phyloP scores from a whole-genome alignment of 2,113 vertebrate genomes.

The Neomonachus schauinslandi region DNA sequence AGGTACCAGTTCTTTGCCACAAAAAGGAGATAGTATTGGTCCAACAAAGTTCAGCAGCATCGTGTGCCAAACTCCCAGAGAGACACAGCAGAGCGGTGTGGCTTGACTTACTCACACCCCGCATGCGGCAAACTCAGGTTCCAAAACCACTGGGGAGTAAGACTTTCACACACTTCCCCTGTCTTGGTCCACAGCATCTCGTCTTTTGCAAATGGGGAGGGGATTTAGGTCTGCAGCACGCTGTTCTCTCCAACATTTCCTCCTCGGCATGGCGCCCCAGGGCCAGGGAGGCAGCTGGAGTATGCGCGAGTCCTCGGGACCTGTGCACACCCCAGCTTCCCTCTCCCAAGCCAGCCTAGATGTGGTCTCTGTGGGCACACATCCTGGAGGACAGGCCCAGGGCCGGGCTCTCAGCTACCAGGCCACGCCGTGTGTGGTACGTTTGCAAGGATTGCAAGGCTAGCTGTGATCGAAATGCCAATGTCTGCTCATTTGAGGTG shows the following conservation, averaged over 20 bases:
- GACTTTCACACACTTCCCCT: fast-evolving
- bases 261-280: fast-evolving
- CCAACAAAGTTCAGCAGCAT: neutral
- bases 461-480: fast-evolving
- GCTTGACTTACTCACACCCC: fast-evolving
- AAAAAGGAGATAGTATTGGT: neutral
- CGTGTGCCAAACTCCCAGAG: neutral
- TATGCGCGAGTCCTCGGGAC: fast-evolving
- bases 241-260: neutral
- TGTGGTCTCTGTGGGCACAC: fast-evolving
- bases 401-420: fast-evolving
- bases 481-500: fast-evolving
- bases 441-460: too few species aligned
- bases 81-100: neutral
- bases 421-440: fast-evolving
- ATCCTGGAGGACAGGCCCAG: neutral
- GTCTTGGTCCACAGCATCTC: fast-evolving
- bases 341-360: neutral
- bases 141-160: neutral
- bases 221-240: fast-evolving
- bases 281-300: neutral
- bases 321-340: neutral
- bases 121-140: fast-evolving
- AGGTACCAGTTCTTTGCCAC: neutral
- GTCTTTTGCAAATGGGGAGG: neutral